Evolutionary conservation across 35 echinoderm and acorn worm species (phyloP).

Genomic region (Lytechinus pictus): DNA sequence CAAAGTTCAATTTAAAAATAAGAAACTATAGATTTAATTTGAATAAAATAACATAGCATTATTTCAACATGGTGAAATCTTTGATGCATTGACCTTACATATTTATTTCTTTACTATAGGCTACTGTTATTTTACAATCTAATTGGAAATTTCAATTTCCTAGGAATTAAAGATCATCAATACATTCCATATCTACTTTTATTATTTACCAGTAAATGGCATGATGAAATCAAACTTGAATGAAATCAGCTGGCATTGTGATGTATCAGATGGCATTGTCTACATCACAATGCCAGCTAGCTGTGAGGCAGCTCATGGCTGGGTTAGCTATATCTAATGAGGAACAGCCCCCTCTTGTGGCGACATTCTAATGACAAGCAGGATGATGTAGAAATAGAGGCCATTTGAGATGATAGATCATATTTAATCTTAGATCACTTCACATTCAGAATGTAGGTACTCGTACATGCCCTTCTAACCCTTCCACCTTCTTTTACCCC

Average conservation of each 20-base stretch:
- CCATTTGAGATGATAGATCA: neutral
- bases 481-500: too few relatives aligned
- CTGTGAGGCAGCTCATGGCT: neutral
- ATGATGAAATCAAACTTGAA: neutral
- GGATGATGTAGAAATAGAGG: neutral
- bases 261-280: neutral
- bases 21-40: too few relatives aligned
- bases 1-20: too few relatives aligned
- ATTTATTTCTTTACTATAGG: too few relatives aligned
- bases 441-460: neutral
- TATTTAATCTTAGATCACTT: neutral
- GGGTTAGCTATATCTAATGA: neutral
- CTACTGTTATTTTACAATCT: too few relatives aligned
- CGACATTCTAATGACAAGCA: neutral
- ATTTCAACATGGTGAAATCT: too few relatives aligned
- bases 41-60: too few relatives aligned
- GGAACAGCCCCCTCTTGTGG: neutral
- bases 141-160: too few relatives aligned
- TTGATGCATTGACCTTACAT: too few relatives aligned
- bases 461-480: neutral
- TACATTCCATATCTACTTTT: neutral
- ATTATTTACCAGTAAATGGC: neutral
- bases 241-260: neutral
- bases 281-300: neutral
- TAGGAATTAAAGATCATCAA: neutral